Evolutionary conservation across 92 coral and sea anemone species (phyloP).

Genomic region (Virgularia gustaviana): DNA sequence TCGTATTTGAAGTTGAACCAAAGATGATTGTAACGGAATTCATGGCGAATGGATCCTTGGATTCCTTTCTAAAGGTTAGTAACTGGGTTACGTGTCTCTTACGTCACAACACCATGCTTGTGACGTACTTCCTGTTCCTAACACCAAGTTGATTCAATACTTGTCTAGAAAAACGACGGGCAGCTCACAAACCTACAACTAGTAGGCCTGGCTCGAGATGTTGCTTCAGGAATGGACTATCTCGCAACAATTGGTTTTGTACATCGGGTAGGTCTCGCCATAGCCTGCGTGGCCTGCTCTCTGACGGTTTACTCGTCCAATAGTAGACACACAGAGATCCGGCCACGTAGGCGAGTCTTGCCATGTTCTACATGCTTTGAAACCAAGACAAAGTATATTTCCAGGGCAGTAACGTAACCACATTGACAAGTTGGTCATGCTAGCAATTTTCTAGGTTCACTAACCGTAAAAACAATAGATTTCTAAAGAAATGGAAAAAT

Average conservation of each 20-base stretch:
- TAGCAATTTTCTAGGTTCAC: too few species aligned
- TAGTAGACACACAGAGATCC: neutral
- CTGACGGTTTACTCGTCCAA: too few species aligned
- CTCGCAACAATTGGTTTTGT: constrained; percentile 79
- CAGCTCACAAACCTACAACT: constrained; percentile 63
- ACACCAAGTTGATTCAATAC: neutral
- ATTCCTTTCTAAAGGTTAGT: constrained; percentile 73
- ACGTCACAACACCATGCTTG: neutral
- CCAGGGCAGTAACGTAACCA: neutral
- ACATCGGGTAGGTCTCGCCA: constrained; percentile 66
- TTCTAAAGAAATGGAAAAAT: too few species aligned
- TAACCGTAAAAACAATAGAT: too few species aligned
- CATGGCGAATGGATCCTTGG: constrained; percentile 87
- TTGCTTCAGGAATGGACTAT: constrained; percentile 83
- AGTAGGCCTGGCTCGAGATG: constrained; percentile 82
- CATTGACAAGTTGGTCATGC: too few species aligned
- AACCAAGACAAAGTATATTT: too few species aligned
- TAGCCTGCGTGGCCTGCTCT: too few species aligned
- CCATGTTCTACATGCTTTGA: too few species aligned
- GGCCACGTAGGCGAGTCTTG: too few species aligned
- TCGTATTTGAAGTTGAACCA: neutral
- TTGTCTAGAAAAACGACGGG: constrained; percentile 59
- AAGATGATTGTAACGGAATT: constrained; percentile 72
- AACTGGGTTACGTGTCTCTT: neutral
- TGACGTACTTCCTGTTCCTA: neutral